Evolutionary conservation across 2,113 vertebrate genomes (phyloP), one percentile per base, ranked within the genome.

Genomic region (Ictalurus punctatus): DNA sequence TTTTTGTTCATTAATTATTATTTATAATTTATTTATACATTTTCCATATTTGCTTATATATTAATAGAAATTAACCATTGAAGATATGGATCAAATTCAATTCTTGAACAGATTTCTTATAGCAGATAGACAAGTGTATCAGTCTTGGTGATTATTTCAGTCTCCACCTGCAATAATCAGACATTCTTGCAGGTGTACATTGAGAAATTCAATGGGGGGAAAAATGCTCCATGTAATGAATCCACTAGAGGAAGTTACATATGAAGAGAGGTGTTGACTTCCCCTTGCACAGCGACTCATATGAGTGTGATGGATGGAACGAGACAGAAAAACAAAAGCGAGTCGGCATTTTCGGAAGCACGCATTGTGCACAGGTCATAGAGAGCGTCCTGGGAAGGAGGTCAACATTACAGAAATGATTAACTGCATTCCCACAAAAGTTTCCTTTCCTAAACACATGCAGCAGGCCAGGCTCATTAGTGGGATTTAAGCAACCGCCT

Each of bases 361-460:
- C 34, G 89, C 89, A 94, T 94, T 95, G 93, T 95, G 93, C 92
- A 61, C 83, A 90, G 94, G 94, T 95, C 93, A 87, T 89, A 82
- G 88, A 91, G 93, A 92, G 92, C 93, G 91, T 90, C 92, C 93
- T 92, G 88, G 89, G 87, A 92, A 94, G 91, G 92, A 94, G 91
- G 86, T 87, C 92, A 93, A 91, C 79, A 5, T 89, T 95, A 93
- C 93, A 91, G 69, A 79, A 90, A 94, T 94, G 93, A 96, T 94
- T 94, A 94, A 92, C 90, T 82, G 92, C 93, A 93, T 90, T 92
- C 92, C 90, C 89, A 92, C 93, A 93, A 94, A 89, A 90, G 93
- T 92, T 93, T 95, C 93, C 95, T 93, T 95, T 94, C 90, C 91
- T 94, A 95, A 95, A 95, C 94, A 95, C 80, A 63, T 27, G 91